Conservation (phyloP, 2,888 invertebrate genomes). For the Eutolmus rufibarbis region DNA sequence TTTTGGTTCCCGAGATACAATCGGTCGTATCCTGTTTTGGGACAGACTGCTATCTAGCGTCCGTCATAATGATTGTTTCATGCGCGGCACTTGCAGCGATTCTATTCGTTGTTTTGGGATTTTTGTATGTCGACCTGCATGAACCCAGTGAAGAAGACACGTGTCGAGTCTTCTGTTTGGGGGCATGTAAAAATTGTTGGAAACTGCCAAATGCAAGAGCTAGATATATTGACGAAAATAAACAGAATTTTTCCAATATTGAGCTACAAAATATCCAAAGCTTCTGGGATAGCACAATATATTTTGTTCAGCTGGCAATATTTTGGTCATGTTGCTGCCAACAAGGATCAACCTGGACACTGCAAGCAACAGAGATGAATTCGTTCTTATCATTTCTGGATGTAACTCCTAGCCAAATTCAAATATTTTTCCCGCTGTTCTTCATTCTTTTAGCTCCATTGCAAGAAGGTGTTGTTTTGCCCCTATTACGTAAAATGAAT, state of each 20-base stretch:
- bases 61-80: not conserved
- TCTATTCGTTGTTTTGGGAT: not conserved
- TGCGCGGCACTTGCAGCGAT: not conserved
- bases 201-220: not conserved
- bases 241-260: not conserved
- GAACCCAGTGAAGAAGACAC: not conserved
- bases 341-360: not conserved
- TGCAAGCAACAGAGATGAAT: not conserved
- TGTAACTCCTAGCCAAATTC: not conserved
- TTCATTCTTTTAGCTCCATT: not conserved
- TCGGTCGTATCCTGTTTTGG: not conserved
- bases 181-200: not conserved
- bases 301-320: not conserved
- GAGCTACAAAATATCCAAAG: not conserved
- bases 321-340: not conserved
- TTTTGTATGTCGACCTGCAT: not conserved
- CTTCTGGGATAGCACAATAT: not conserved
- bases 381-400: not conserved
- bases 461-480: not conserved
- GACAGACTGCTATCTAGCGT: not conserved
- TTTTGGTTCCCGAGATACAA: not conserved
- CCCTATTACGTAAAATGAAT: not conserved
- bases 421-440: not conserved
- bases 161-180: not conserved
- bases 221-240: not conserved